A percentile compares a stretch with the other conserved stretches of the same genome.
Evolutionary conservation across 2,113 vertebrate genomes (phyloP).

Genomic region (Glareola pratincola): DNA sequence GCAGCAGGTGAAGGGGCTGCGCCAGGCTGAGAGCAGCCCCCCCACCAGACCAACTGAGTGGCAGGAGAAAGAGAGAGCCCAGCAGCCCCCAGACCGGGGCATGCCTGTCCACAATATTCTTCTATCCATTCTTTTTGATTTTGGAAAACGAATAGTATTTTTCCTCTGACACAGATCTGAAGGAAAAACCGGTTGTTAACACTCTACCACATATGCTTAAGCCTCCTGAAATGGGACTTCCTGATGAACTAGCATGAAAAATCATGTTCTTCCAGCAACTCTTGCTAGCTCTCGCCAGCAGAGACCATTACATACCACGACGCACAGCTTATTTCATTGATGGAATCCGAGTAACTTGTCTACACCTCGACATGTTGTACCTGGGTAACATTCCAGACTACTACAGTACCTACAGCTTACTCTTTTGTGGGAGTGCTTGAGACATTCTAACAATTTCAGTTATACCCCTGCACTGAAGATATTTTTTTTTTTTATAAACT

Average conservation of each 20-base stretch:
- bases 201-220: neutral
- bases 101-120: fast-evolving
- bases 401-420: fast-evolving
- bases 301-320: fast-evolving
- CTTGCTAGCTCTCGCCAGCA: fast-evolving
- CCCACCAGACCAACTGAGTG: neutral
- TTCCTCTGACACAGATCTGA: neutral
- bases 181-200: neutral
- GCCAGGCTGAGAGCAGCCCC: neutral
- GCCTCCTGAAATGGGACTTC: neutral
- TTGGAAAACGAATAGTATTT: neutral
- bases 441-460: neutral
- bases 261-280: neutral
- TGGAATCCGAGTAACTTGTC: fast-evolving
- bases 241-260: neutral
- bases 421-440: neutral
- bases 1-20: fast-evolving
- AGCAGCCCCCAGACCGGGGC: neutral
- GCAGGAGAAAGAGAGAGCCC: neutral
- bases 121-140: neutral
- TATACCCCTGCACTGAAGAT: neutral
- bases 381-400: neutral
- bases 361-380: fast-evolving
- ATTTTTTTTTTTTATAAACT: neutral
- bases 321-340: neutral